Conservation (phyloP, 2,113 vertebrate genomes). For the Pedionomus torquatus region DNA sequence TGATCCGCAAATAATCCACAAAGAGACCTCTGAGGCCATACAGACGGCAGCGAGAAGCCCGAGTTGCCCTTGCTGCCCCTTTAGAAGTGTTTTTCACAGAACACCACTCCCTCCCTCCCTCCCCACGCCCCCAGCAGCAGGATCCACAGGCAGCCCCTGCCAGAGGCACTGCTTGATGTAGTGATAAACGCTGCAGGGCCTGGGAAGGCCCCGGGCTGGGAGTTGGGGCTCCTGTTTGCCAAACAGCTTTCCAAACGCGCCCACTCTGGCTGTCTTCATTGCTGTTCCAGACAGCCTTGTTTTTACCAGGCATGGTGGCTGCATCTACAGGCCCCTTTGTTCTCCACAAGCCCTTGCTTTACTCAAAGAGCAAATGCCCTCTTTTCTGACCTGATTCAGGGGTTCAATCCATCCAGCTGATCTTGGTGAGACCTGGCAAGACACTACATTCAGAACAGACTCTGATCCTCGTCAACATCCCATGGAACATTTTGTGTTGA, state of each 20-base stretch:
- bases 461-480: neutral
- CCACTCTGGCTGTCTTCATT: neutral
- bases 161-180: neutral
- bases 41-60: neutral
- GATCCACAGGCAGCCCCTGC: neutral
- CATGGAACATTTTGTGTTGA: neutral
- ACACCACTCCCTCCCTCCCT: neutral
- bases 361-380: neutral
- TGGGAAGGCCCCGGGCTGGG: neutral
- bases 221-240: neutral
- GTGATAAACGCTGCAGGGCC: neutral
- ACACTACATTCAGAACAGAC: neutral
- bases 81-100: neutral
- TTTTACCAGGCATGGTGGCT: neutral
- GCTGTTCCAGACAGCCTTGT: neutral
- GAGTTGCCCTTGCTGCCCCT: neutral
- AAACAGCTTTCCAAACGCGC: neutral
- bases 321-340: neutral
- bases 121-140: accelerated
- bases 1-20: neutral
- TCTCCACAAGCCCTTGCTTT: neutral
- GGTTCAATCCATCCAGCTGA: neutral
- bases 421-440: neutral
- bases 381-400: neutral
- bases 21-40: neutral